phyloP scores from a whole-genome alignment of 2,888 invertebrate genomes.

The Heliconius aoede region DNA sequence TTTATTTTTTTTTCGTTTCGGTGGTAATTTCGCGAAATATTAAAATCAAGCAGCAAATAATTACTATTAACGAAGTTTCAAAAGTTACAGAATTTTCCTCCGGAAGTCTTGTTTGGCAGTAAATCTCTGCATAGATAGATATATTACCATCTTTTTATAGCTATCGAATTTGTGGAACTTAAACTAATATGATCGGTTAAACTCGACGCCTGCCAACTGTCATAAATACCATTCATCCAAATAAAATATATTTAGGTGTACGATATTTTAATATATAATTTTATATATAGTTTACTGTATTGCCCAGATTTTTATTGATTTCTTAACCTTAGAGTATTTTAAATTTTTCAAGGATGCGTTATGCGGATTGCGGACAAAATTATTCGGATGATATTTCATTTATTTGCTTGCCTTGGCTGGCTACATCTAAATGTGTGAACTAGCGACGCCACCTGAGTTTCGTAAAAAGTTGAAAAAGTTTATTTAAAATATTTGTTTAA shows the following conservation, averaged over 20 bases:
- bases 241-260: constrained; percentile 10
- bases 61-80: not conserved
- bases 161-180: not conserved
- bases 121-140: not conserved
- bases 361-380: too few species aligned
- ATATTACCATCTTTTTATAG: not conserved
- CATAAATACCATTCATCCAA: constrained; percentile 20
- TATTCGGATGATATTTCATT: not conserved
- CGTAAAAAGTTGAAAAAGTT: not conserved
- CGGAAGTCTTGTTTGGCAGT: not conserved
- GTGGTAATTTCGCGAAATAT: too few species aligned
- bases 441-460: not conserved
- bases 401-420: constrained; percentile 1
- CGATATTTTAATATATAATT: not conserved
- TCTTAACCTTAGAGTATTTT: constrained; percentile 24
- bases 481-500: too few species aligned
- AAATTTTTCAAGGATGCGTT: not conserved
- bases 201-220: constrained; percentile 11
- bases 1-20: too few species aligned
- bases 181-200: constrained; percentile 8
- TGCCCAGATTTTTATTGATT: constrained; percentile 21
- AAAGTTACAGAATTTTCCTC: constrained; percentile 6
- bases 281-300: constrained; percentile 14
- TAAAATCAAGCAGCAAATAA: not conserved
- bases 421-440: not conserved